phyloP scores from a whole-genome alignment of 2,797 vertebrate species.

The Urocyon cinereoargenteus region DNA sequence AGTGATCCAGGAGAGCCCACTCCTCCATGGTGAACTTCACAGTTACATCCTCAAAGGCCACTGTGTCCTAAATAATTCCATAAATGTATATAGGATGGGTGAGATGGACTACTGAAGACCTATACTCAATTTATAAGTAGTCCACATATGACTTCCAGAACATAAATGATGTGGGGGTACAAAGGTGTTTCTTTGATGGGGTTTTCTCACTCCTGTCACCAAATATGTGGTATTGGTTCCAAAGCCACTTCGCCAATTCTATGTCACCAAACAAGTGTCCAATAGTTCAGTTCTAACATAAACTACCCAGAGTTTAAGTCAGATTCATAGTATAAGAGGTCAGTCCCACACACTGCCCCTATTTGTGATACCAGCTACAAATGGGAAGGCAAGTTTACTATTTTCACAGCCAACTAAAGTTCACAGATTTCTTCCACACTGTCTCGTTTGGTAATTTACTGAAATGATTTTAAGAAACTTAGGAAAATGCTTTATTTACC shows the following conservation, averaged over 20 bases:
- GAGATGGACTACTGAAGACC: neutral
- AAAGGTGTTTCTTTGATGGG: neutral
- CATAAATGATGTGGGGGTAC: neutral
- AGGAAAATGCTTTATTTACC: neutral
- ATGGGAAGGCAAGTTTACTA: neutral
- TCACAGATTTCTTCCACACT: neutral
- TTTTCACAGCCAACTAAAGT: neutral
- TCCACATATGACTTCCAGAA: neutral
- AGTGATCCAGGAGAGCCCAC: constrained; percentile 60
- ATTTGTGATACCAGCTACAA: neutral
- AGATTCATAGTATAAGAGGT: neutral
- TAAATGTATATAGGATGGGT: neutral
- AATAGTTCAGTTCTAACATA: neutral
- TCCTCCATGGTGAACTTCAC: constrained; percentile 71
- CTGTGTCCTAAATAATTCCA: constrained; percentile 49
- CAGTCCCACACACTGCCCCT: neutral
- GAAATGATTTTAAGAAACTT: neutral
- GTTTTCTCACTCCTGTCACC: neutral
- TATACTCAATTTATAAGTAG: neutral
- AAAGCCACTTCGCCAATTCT: neutral
- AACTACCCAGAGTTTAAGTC: neutral
- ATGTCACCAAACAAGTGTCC: neutral
- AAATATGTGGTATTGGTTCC: neutral
- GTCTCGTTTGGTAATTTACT: neutral
- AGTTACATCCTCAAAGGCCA: constrained; percentile 68